These are phyloP conservation scores for Caenorhabditis latens DNA, from an alignment of 1,140 invertebrate genomes.

Conservation along the genomic window DNA sequence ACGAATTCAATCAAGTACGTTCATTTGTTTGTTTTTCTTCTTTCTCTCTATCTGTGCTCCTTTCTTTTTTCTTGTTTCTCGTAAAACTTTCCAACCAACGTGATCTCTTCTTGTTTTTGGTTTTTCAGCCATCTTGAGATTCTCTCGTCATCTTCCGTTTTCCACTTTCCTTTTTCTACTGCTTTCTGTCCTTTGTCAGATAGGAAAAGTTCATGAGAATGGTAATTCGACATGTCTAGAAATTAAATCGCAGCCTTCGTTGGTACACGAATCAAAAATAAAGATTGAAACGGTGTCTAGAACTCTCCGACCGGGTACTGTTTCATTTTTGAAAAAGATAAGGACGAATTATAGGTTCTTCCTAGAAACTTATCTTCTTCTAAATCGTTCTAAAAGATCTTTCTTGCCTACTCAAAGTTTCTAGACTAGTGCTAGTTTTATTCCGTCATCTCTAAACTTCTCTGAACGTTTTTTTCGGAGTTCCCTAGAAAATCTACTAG, in stretches of 20 bases:
- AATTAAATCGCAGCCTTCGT: too few species aligned
- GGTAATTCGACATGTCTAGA: too few species aligned
- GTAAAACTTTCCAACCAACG: slow-evolving; percentile 40
- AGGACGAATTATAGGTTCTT: too few species aligned
- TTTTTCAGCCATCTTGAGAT: slow-evolving; percentile 10
- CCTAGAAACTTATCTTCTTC: too few species aligned
- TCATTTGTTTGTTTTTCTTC: slow-evolving; percentile 51
- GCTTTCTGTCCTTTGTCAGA: neutral
- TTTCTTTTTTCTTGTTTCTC: slow-evolving; percentile 9
- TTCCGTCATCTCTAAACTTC: neutral
- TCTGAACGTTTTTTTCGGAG: neutral
- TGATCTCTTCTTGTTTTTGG: slow-evolving; percentile 10
- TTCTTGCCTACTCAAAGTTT: neutral
- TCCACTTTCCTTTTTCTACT: neutral
- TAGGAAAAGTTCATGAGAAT: too few species aligned
- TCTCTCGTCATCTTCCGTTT: slow-evolving; percentile 3
- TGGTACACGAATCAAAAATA: too few species aligned
- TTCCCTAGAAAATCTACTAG: neutral
- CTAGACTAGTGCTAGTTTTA: neutral
- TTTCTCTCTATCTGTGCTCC: neutral
- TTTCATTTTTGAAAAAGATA: too few species aligned
- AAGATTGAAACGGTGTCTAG: too few species aligned
- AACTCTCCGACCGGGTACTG: too few species aligned
- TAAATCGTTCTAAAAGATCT: too few species aligned
- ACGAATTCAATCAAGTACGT: slow-evolving; percentile 50